Percentiles rank a stretch among this genome's conserved stretches.
These are phyloP conservation scores for Gymnoscopelus braueri DNA, from an alignment of 2,797 vertebrate genomes.

Conservation along the genomic window DNA sequence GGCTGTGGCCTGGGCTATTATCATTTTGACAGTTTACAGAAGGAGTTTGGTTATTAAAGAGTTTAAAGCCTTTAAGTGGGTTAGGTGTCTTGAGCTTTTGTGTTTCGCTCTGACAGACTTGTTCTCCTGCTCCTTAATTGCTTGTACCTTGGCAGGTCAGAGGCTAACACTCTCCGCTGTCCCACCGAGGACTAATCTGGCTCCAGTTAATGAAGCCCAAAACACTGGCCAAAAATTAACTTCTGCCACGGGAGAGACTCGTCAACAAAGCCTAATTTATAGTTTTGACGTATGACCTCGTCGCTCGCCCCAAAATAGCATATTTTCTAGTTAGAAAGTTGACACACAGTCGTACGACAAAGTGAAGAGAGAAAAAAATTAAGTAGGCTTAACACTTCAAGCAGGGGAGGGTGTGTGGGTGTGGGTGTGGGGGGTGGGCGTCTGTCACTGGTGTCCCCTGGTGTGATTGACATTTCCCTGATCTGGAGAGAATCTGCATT, in stretches of 20 bases:
- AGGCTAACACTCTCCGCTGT: conserved; percentile 50
- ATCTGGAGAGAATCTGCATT: too few species aligned
- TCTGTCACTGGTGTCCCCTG: background rate
- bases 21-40: conserved; percentile 79
- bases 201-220: conserved; percentile 66
- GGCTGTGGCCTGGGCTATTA: conserved; percentile 65
- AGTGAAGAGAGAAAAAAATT: too few species aligned
- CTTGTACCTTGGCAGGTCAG: conserved; percentile 74
- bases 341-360: too few species aligned
- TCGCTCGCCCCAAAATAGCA: too few species aligned
- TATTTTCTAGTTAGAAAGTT: too few species aligned
- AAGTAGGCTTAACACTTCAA: background rate
- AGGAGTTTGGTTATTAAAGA: conserved; percentile 72
- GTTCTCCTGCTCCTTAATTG: conserved; percentile 73
- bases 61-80: conserved; percentile 75
- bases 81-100: conserved; percentile 77
- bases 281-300: too few species aligned
- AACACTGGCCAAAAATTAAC: conserved; percentile 48
- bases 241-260: conserved; percentile 12
- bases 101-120: conserved; percentile 66
- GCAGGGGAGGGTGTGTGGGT: too few species aligned
- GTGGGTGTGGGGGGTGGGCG: too few species aligned
- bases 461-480: conserved; percentile 18
- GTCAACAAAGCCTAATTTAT: too few species aligned
- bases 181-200: conserved; percentile 64